Evolutionary conservation across 2,888 invertebrate species (phyloP).

Genomic region (Ennomos fuscantarius): DNA sequence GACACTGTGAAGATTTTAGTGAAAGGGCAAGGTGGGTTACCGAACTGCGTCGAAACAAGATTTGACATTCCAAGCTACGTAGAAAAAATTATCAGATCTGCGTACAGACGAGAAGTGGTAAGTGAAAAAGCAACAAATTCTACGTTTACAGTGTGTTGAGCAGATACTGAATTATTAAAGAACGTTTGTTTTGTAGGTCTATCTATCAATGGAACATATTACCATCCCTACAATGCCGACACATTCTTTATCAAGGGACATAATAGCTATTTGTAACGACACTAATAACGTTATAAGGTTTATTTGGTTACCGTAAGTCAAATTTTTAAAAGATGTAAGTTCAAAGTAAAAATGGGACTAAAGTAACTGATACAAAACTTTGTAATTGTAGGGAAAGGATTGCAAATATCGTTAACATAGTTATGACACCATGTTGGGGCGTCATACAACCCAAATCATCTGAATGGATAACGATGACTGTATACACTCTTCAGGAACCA

Average conservation of each 20-base stretch:
- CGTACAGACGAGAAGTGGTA: slow-evolving; percentile 64
- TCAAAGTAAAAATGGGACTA: no score
- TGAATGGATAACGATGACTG: slow-evolving; percentile 80
- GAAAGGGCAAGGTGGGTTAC: slow-evolving; percentile 75
- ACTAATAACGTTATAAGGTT: slow-evolving; percentile 72
- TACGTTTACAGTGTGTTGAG: not conserved
- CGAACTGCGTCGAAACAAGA: slow-evolving; percentile 72
- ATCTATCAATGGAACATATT: slow-evolving; percentile 70
- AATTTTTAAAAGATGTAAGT: not conserved
- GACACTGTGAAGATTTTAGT: slow-evolving; percentile 71
- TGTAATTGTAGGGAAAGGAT: slow-evolving; percentile 69
- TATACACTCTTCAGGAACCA: slow-evolving; percentile 76
- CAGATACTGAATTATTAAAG: not conserved
- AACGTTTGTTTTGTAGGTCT: slow-evolving; percentile 57
- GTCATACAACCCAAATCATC: slow-evolving; percentile 67
- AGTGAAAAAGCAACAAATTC: slow-evolving; percentile 35
- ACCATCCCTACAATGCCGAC: slow-evolving; percentile 72
- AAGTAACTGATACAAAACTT: no score
- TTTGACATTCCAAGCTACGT: slow-evolving; percentile 70
- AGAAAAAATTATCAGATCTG: slow-evolving; percentile 62
- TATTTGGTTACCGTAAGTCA: slow-evolving; percentile 79
- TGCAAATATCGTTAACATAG: slow-evolving; percentile 73
- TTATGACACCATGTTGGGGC: slow-evolving; percentile 81
- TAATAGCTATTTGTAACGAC: slow-evolving; percentile 72
- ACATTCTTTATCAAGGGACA: slow-evolving; percentile 71